Evolutionary conservation across 1,140 invertebrate genomes (phyloP), one percentile per base, ranked within the genome.

Genomic region (Panagrolaimus sp.): DNA sequence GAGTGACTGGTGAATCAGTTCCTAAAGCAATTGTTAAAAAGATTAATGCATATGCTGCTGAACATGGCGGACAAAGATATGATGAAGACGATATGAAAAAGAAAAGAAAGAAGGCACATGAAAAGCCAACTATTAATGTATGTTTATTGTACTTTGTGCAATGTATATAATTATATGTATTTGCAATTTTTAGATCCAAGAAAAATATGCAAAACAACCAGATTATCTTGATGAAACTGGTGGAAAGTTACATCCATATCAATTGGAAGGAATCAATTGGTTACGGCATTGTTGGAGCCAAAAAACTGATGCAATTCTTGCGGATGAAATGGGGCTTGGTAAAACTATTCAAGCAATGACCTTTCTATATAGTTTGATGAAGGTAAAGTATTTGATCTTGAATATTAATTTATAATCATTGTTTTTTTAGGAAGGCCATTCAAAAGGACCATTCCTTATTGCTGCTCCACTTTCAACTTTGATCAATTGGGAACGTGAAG

Each of bases 401-500:
- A n/a, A n/a, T n/a, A n/a, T n/a, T n/a, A n/a, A n/a, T n/a, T n/a
- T n/a, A n/a, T n/a, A n/a, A n/a, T n/a, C n/a, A n/a, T n/a, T n/a
- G n/a, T n/a, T n/a, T n/a, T 97, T 93, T 84, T 98, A 97, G 83
- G 96, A 99, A 83, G 95, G 95, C 4, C 95, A 98, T 82, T 96
- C 92, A 80, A 93, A 93, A 83, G 96, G 96, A 14, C 96, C 96
- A 0, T 99, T 98, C 84, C 85, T 99, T 48, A 79, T 89, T 11
- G 92, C 91, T 48, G 96, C 96, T 27, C 96, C 96, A 0, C 85
- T 99, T 0, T 98, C 96, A 0, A 99, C 96, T 0, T 92, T 99
- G 63, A 98, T 99, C 71, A 99, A 99, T 86, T 99, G 96, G 96
- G 96, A 99, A 84, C 87, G 96, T 85, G 96, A 99, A 85, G 98